Evolutionary conservation across 2,113 vertebrate genomes (phyloP), one percentile per base, ranked within the genome.

Genomic region (Eidolon helvum): DNA sequence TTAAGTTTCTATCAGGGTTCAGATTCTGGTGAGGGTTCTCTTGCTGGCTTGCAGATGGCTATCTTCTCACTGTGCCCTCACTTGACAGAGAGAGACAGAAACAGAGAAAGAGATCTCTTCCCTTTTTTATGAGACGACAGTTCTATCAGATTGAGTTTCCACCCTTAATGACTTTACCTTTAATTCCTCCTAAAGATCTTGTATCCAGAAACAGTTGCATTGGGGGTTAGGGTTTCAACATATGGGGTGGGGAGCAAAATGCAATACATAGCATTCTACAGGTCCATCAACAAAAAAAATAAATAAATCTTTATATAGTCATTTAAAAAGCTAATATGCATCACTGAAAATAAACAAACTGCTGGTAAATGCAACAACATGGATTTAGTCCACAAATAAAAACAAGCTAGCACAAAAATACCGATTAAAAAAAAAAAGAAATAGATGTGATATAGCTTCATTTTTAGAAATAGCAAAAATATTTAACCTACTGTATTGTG

Each of bases 391-490:
- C 40, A 72, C 4, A 91, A 53, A 66, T 43, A 75, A 84, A 72
- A 59, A 40, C 7, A 59, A 48, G 22, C 45, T 8, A 55, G 77
- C 15, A 43, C 7, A 92, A 59, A 88, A 83, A 6, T 57, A 77
- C 7, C 10, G 14, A 75, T 21, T 38, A 45, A 61, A 21, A 43
- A 61, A 21, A 43, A 4, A 53, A 28, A n/a, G 26, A 24, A 55
- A 68, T 63, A 12, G 0, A 18, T 35, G 30, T 3, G 4, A 10
- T 16, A 33, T 61, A 6, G 1, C 61, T 61, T 14, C 12, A 45
- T 65, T 87, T 93, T 83, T 78, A 45, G 38, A 68, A 87, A 91
- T n/a, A 22, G 33, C 5, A 88, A 79, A 77, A 45, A 30, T 12
- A 33, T 16, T 74, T 50, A 82, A 40, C 26, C 9, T 65, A 71